Evolutionary conservation across 1,140 invertebrate species (phyloP).

Genomic region (Trichonephila inaurata): DNA sequence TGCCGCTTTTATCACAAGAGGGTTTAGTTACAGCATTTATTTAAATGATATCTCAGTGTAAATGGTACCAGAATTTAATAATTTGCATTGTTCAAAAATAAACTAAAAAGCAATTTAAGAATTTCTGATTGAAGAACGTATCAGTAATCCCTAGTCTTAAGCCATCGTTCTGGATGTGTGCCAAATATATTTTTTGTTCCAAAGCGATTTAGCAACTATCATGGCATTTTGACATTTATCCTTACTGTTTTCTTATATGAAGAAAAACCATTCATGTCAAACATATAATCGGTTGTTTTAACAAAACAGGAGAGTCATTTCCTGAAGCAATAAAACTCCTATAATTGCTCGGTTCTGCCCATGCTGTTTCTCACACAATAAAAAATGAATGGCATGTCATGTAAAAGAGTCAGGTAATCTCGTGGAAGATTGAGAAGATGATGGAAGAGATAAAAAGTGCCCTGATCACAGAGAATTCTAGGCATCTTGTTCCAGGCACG

Average conservation of each 20-base stretch:
- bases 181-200: neutral
- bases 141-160: neutral
- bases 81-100: neutral
- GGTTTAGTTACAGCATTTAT: too few relatives aligned
- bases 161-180: neutral
- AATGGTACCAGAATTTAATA: too few relatives aligned
- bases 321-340: neutral
- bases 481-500: neutral
- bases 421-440: neutral
- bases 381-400: neutral
- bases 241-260: neutral
- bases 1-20: too few relatives aligned
- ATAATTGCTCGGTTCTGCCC: neutral
- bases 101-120: neutral
- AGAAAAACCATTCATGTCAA: neutral
- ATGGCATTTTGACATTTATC: neutral
- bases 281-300: conserved; percentile 16
- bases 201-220: neutral
- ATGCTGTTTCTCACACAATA: neutral
- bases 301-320: neutral
- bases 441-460: conserved; percentile 10
- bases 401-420: conserved; percentile 15
- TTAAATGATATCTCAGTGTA: too few relatives aligned
- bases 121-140: neutral
- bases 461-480: neutral